A percentile compares a stretch with the other conserved stretches of the same genome.
Evolutionary conservation across 2,888 invertebrate species (phyloP).

Genomic region (Flexamia atlantica): DNA sequence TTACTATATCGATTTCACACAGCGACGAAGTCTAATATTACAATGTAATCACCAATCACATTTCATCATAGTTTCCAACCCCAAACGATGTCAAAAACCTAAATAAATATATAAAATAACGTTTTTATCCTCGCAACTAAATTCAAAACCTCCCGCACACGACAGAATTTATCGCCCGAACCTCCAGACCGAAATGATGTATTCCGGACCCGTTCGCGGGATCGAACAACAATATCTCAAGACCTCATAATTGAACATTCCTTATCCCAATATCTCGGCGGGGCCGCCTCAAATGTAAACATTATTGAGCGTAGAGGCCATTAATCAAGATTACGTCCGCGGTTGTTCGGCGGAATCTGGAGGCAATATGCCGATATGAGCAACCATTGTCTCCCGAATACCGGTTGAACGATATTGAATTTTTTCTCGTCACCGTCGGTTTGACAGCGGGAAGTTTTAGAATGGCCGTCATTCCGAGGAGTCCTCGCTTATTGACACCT

Average conservation of each 20-base stretch:
- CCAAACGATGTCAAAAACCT: too few relatives aligned
- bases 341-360: conserved; percentile 17
- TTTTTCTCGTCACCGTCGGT: conserved; percentile 55
- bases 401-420: conserved; percentile 55
- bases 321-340: conserved; percentile 27
- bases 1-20: too few relatives aligned
- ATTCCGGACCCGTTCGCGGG: conserved; percentile 6
- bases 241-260: conserved; percentile 45
- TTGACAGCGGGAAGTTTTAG: conserved; percentile 56
- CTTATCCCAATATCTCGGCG: conserved; percentile 44
- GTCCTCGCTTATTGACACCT: conserved; percentile 47
- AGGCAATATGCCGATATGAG: conserved; percentile 50
- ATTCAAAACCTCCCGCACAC: not conserved
- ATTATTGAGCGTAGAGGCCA: conserved; percentile 48
- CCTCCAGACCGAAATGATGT: not conserved
- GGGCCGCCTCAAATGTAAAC: conserved; percentile 32
- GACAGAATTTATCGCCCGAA: not conserved
- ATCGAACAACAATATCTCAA: conserved; percentile 48
- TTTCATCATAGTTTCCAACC: too few relatives aligned
- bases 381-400: conserved; percentile 46
- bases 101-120: too few relatives aligned
- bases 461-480: conserved; percentile 45
- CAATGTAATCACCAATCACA: too few relatives aligned
- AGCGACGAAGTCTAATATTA: too few relatives aligned
- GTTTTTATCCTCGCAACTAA: too few relatives aligned